Conservation (phyloP, 2,113 vertebrate genomes). For the Falcunculus frontatus region DNA sequence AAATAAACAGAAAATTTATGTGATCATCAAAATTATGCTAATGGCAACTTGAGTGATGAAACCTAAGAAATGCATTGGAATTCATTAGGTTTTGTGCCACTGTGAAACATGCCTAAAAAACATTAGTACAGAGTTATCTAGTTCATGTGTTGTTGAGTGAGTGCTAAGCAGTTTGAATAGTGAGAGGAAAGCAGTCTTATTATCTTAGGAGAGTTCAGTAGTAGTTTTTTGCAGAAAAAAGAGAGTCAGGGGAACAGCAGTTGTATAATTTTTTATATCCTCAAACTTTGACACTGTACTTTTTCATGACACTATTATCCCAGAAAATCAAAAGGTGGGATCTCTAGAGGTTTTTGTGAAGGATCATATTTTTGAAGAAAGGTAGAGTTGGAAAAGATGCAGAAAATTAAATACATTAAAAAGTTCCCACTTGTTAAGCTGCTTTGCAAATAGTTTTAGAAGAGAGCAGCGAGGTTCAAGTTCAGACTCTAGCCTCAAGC, state of each 20-base stretch:
- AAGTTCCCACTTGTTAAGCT: not conserved
- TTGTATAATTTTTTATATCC: conserved; percentile 48
- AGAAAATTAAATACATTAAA: not conserved
- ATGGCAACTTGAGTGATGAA: not conserved
- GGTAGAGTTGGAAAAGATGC: not conserved
- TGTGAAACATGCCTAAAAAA: not conserved
- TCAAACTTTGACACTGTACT: conserved; percentile 27
- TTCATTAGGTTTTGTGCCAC: not conserved
- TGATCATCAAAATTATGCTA: not conserved
- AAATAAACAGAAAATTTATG: not conserved
- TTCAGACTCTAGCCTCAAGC: not conserved
- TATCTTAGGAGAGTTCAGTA: not conserved
- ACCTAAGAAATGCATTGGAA: not conserved
- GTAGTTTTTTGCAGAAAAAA: conserved; percentile 53
- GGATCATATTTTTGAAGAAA: conserved; percentile 18
- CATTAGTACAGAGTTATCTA: not conserved
- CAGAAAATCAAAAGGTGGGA: conserved; percentile 49
- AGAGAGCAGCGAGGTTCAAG: not conserved
- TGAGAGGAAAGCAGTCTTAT: not conserved
- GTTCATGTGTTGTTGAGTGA: not conserved
- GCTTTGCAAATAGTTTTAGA: not conserved
- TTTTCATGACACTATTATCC: conserved; percentile 11
- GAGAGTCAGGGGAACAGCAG: not conserved
- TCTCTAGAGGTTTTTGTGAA: conserved; percentile 23
- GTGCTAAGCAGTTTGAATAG: conserved; percentile 22